Base-by-base conservation (phyloP, 2,888 invertebrate species). In the Noctua fimbriata region DNA sequence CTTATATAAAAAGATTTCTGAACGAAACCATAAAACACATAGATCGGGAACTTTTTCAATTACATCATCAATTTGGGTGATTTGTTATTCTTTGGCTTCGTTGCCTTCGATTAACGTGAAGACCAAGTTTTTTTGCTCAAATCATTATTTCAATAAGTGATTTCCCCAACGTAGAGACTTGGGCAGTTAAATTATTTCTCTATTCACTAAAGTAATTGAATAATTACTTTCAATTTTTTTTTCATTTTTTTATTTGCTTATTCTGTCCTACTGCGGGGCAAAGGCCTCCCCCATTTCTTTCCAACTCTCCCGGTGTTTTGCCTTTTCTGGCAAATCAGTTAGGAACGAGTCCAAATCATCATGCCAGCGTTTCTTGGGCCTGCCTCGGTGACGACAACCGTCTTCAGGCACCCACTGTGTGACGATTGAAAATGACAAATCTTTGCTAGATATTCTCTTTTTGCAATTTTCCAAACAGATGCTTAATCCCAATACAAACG, bases 11-110 rank as follows among this genome's bases (percentile, higher is more conserved):
- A 69, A 72, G 6, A 55, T 71, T 72, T 55, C 58, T 21, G 67
- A 79, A 65, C 47, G 44, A 55, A 79, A 69, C 63, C 66, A 58
- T 73, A 87, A 66, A 75, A 60, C 28, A 58, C 44, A 14, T 18
- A 70, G 67, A 36, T 60, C 18, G 32, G 24, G 14, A 69, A 63
- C 65, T 81, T 75, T 79, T 81, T 60, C 74, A 73, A 78, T 77
- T 52, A 75, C 63, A 44, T 65, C 60, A 73, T 73, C 55, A 69
- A 73, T 78, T 58, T 72, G n/a, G 49, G 32, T 70, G 52, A 76
- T 79, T 77, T 77, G 55, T 79, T 66, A 60, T 79, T 36, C 4
- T 72, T 47, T 24, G 49, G n/a, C 41, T 75, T 83, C 18, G 21
- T 58, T 16, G 36, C 24, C n/a, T 78, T 75, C 24, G 32, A 36